Conservation (phyloP, 2,113 vertebrate species). For the Marmota flaviventris region DNA sequence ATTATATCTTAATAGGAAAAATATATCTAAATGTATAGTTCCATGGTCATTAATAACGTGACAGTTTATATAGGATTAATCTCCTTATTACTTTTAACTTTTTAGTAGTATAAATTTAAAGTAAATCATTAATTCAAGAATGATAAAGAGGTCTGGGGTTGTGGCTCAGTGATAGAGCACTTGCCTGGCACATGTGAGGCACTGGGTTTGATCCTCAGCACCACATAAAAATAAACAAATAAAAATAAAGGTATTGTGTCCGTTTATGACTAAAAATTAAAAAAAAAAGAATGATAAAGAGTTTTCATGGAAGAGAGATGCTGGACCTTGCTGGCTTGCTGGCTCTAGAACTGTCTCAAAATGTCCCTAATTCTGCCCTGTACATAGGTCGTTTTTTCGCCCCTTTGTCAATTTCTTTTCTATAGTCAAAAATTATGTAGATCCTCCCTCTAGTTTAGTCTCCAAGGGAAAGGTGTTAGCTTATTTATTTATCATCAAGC, state of each 20-base stretch:
- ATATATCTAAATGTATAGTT: not conserved
- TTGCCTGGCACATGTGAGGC: too few relatives aligned
- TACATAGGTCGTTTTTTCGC: too few relatives aligned
- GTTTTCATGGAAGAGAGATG: not conserved
- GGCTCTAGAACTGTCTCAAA: not conserved
- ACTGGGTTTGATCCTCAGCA: too few relatives aligned
- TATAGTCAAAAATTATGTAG: not conserved
- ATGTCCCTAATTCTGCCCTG: not conserved
- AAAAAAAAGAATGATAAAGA: not conserved
- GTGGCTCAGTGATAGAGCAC: too few relatives aligned
- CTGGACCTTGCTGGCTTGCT: not conserved
- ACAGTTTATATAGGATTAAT: not conserved
- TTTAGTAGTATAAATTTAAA: not conserved
- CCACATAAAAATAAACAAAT: too few relatives aligned
- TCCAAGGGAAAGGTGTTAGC: not conserved
- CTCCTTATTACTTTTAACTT: constrained; percentile 14
- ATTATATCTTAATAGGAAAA: constrained; percentile 21
- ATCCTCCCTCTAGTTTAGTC: not conserved
- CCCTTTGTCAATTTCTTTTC: not conserved
- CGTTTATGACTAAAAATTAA: too few relatives aligned
- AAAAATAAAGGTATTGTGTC: too few relatives aligned
- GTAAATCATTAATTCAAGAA: constrained; percentile 44
- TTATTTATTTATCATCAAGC: not conserved
- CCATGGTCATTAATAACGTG: not conserved
- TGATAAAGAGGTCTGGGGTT: not conserved